These are phyloP conservation scores for Syrista parreyssii DNA, from an alignment of 2,888 invertebrate genomes.

Conservation along the genomic window DNA sequence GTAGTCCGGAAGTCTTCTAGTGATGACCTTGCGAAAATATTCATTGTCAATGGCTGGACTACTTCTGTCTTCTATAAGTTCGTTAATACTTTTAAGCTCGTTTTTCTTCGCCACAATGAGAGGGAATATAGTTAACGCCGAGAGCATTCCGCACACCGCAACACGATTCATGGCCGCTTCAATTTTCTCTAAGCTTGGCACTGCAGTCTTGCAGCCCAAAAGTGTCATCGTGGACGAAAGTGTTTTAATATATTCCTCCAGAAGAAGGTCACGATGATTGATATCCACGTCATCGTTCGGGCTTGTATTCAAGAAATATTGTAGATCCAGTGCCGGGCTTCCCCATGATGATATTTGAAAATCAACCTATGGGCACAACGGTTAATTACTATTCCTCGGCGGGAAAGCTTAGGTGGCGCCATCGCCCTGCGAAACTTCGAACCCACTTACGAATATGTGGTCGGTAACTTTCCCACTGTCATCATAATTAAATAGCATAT, in stretches of 20 bases:
- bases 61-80: conserved; percentile 37
- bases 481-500: conserved; percentile 60
- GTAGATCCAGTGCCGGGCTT: conserved; percentile 66
- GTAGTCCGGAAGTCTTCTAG: conserved; percentile 42
- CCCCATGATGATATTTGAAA: conserved; percentile 65
- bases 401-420: not conserved
- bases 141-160: conserved; percentile 38
- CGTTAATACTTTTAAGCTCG: conserved; percentile 42
- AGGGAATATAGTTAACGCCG: conserved; percentile 45
- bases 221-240: conserved; percentile 43
- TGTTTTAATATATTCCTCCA: conserved; percentile 44
- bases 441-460: conserved; percentile 54
- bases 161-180: conserved; percentile 34
- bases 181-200: conserved; percentile 44
- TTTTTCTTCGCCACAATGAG: conserved; percentile 44
- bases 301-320: conserved; percentile 67
- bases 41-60: conserved; percentile 34
- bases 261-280: conserved; percentile 32
- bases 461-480: conserved; percentile 36
- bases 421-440: not conserved
- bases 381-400: not conserved
- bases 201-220: conserved; percentile 43
- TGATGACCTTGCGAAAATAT: conserved; percentile 38
- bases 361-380: conserved; percentile 60
- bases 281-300: conserved; percentile 35